These are phyloP conservation scores for Cavia porcellus DNA, from an alignment of 2,113 vertebrate genomes.

Conservation along the genomic window DNA sequence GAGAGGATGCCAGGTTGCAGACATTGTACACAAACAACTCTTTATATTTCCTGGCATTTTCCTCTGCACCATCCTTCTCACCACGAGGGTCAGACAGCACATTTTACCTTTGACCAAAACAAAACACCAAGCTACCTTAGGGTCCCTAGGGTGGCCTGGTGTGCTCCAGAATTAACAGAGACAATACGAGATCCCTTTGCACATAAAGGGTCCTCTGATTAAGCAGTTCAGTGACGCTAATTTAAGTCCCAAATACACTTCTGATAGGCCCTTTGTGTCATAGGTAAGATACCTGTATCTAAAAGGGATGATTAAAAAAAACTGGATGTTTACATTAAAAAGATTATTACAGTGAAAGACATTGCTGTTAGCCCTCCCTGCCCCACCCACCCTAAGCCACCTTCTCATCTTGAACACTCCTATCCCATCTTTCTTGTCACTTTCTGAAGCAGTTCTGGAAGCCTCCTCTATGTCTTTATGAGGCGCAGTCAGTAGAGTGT, in stretches of 20 bases:
- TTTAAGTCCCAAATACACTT: background rate
- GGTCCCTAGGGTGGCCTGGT: background rate
- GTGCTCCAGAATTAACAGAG: background rate
- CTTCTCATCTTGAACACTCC: background rate
- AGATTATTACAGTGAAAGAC: background rate
- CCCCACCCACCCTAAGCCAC: background rate
- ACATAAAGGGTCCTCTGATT: background rate
- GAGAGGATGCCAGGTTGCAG: background rate
- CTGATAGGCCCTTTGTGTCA: background rate
- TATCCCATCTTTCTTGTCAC: background rate
- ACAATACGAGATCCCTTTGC: background rate
- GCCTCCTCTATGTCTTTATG: background rate
- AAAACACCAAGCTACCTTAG: background rate
- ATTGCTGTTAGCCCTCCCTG: background rate
- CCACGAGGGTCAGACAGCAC: background rate
- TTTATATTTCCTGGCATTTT: background rate
- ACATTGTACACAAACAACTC: background rate
- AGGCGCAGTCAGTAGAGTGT: background rate
- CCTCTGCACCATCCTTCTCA: background rate
- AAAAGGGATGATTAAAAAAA: background rate
- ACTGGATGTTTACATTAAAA: background rate
- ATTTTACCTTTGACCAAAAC: background rate
- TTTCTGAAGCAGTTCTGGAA: background rate
- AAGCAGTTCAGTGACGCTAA: background rate
- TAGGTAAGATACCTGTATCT: background rate